These are phyloP conservation scores for Micrastur ruficollis DNA, from an alignment of 2,797 vertebrate genomes.

Conservation along the genomic window DNA sequence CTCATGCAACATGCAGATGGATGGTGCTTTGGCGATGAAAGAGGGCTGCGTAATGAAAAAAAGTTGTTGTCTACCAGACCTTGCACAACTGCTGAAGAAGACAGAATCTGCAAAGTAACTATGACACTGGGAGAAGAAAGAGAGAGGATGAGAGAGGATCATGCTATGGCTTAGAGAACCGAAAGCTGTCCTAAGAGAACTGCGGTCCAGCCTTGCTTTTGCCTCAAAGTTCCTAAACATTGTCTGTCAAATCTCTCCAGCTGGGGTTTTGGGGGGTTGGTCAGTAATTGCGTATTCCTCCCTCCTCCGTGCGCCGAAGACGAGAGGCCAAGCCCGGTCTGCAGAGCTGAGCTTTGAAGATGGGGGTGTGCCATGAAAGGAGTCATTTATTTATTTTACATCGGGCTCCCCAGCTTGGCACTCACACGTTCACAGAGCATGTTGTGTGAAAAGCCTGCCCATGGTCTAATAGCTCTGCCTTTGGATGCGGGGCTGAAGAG, in stretches of 20 bases:
- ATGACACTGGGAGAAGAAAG: neutral
- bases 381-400: neutral
- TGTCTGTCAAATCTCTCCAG: neutral
- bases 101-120: neutral
- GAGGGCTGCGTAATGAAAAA: neutral
- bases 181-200: neutral
- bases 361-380: neutral
- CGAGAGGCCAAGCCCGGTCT: rapidly evolving
- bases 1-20: neutral
- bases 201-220: neutral
- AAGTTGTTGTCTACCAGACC: neutral
- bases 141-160: neutral
- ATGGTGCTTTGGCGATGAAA: neutral
- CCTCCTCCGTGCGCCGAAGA: rapidly evolving
- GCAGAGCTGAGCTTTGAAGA: neutral
- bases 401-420: neutral
- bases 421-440: rapidly evolving
- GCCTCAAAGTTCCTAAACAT: neutral
- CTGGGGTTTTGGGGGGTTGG: neutral
- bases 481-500: rapidly evolving
- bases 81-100: neutral
- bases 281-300: neutral
- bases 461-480: neutral
- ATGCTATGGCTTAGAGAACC: neutral
- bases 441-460: neutral